These are phyloP conservation scores for Graphium colonna DNA, from an alignment of 2,888 invertebrate genomes.

Conservation along the genomic window DNA sequence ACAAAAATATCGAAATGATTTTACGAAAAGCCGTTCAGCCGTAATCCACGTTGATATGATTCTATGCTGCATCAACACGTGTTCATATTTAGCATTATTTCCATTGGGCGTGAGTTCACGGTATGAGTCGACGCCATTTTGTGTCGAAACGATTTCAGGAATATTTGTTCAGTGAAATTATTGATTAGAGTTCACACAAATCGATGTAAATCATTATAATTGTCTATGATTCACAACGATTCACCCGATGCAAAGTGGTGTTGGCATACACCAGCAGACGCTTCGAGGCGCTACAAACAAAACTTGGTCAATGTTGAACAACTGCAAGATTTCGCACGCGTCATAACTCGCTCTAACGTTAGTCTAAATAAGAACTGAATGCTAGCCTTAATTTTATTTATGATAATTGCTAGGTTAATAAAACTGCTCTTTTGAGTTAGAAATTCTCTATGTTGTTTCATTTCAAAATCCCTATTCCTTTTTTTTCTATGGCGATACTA, in stretches of 20 bases:
- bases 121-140: conserved; percentile 39
- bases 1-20: conserved; percentile 27
- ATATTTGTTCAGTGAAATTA: background rate
- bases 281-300: too few relatives aligned
- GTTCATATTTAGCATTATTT: conserved; percentile 56
- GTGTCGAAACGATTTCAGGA: background rate
- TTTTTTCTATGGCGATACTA: too few relatives aligned
- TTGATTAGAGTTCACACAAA: background rate
- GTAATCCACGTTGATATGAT: conserved; percentile 40
- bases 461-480: conserved; percentile 32
- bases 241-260: too few relatives aligned
- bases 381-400: conserved; percentile 78
- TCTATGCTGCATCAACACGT: conserved; percentile 47
- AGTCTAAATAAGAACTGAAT: conserved; percentile 75
- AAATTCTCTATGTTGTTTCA: conserved; percentile 68
- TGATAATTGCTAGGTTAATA: conserved; percentile 76
- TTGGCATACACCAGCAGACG: too few relatives aligned
- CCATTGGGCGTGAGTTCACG: conserved; percentile 40
- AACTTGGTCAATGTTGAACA: background rate
- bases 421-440: conserved; percentile 78
- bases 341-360: conserved; percentile 51
- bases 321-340: conserved; percentile 23
- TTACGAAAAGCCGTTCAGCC: conserved; percentile 15
- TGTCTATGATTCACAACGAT: too few relatives aligned
- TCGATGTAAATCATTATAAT: background rate